These are phyloP conservation scores for Syngnathus rostellatus DNA, from an alignment of 2,797 vertebrate genomes.

Conservation along the genomic window DNA sequence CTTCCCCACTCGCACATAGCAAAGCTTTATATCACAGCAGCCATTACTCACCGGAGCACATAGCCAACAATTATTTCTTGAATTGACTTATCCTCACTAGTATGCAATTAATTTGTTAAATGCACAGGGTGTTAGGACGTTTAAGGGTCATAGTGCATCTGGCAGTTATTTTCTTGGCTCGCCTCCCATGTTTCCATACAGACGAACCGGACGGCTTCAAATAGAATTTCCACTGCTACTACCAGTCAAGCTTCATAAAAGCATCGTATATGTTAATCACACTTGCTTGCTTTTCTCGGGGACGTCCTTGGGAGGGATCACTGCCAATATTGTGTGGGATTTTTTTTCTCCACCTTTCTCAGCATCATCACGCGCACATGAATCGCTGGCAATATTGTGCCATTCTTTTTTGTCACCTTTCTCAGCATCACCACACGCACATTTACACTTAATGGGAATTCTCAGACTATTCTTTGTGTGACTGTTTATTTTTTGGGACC, in stretches of 20 bases:
- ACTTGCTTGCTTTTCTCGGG: conserved; percentile 23
- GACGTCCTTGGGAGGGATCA: conserved; percentile 11
- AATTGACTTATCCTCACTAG: background rate
- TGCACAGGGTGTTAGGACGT: conserved; percentile 18
- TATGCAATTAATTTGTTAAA: background rate
- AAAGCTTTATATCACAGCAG: conserved; percentile 48
- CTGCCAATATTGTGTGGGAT: background rate
- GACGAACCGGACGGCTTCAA: conserved; percentile 29
- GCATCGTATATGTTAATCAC: conserved; percentile 31
- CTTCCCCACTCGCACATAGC: background rate
- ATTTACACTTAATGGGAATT: conserved; percentile 4
- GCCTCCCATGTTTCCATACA: conserved; percentile 36
- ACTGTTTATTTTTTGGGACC: conserved; percentile 4
- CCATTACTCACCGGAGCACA: conserved; percentile 34
- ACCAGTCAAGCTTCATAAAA: conserved; percentile 35
- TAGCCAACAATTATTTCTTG: conserved; percentile 14
- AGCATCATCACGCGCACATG: background rate
- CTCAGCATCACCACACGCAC: conserved; percentile 8
- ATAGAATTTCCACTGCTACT: conserved; percentile 28
- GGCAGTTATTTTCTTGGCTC: conserved; percentile 49
- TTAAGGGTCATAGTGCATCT: conserved; percentile 23
- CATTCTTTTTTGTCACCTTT: conserved; percentile 3
- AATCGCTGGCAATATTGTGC: background rate
- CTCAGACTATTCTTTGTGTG: background rate
- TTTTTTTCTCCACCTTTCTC: conserved; percentile 10